Base-by-base conservation (phyloP, 2,113 vertebrate species). In the Cichladusa arquata region DNA sequence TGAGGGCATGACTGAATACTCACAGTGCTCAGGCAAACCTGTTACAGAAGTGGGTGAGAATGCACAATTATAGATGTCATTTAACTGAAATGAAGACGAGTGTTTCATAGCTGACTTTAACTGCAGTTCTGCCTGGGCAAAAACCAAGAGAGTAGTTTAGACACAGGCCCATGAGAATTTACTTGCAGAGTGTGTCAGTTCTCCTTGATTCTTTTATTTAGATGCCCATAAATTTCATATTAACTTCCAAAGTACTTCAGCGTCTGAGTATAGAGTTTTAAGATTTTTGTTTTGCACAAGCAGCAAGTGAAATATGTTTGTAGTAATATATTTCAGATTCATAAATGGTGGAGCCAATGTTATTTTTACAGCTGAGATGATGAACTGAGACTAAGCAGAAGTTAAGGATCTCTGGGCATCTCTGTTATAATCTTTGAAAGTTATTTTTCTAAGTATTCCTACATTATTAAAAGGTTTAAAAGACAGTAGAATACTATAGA, bases 321-420 rank as follows among this genome's bases (percentile, higher is more conserved):
- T 70, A 88, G 81, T 92, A 84, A 83, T 89, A 77, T 64, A 71
- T 71, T 93, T 94, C 89, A 72, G 80, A 64, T 81, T 92, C 61
- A 33, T 36, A 87, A 73, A 42, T 42, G 57, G 15, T 65, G 40
- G 18, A 89, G 6, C 17, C 70, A 78, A 19, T 65, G 48, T 81
- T 94, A 57, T 90, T 90, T 88, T 95, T 93, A 69, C 84, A 61
- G 66, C 6, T 86, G 86, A 92, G 54, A 19, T 93, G 77, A 90
- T 61, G 47, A 90, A 80, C 53, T 38, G 86, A 94, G 77, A 48
- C 13, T 81, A 86, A 57, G 88, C 26, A 78, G 36, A 51, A 84
- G 20, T 78, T 54, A 81, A 86, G 76, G 72, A 58, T 87, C 26
- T 67, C 58, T 88, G 31, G 24, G 66, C 40, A 61, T 45, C 23